These are phyloP conservation scores for Lordiphosa andalusiaca DNA, from an alignment of 2,888 invertebrate genomes.

Conservation along the genomic window DNA sequence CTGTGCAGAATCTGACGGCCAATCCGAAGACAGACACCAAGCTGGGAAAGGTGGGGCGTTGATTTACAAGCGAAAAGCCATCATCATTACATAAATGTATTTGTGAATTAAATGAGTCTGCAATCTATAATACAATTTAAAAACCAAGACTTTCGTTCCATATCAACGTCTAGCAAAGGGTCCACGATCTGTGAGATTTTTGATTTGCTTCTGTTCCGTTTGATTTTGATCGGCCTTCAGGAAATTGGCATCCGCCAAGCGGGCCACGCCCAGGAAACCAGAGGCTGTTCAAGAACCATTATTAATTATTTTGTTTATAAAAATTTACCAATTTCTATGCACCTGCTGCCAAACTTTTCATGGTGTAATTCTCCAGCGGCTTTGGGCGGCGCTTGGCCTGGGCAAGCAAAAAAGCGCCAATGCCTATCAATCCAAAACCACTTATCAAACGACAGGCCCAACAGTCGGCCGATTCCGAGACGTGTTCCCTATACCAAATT, in stretches of 20 bases:
- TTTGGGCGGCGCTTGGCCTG: conserved; percentile 81
- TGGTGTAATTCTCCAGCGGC: conserved; percentile 55
- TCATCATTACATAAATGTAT: conserved; percentile 10
- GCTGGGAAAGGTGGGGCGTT: conserved; percentile 93
- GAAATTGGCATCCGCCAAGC: conserved; percentile 81
- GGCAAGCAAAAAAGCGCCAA: conserved; percentile 83
- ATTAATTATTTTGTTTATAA: neutral
- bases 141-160: conserved; percentile 11
- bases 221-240: conserved; percentile 52
- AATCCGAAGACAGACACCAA: conserved; percentile 98
- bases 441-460: conserved; percentile 83
- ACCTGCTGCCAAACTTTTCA: conserved; percentile 70
- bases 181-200: conserved; percentile 18
- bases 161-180: conserved; percentile 46
- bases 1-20: conserved; percentile 95
- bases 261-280: conserved; percentile 82
- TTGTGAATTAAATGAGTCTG: conserved; percentile 27
- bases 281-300: conserved; percentile 80
- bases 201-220: conserved; percentile 18
- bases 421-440: conserved; percentile 84
- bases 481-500: conserved; percentile 53
- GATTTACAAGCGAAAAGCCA: conserved; percentile 28
- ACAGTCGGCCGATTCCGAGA: conserved; percentile 81
- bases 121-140: conserved; percentile 10
- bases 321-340: neutral